These are phyloP conservation scores for Agrenia bidenticulata DNA, from an alignment of 2,888 invertebrate species.

Conservation along the genomic window DNA sequence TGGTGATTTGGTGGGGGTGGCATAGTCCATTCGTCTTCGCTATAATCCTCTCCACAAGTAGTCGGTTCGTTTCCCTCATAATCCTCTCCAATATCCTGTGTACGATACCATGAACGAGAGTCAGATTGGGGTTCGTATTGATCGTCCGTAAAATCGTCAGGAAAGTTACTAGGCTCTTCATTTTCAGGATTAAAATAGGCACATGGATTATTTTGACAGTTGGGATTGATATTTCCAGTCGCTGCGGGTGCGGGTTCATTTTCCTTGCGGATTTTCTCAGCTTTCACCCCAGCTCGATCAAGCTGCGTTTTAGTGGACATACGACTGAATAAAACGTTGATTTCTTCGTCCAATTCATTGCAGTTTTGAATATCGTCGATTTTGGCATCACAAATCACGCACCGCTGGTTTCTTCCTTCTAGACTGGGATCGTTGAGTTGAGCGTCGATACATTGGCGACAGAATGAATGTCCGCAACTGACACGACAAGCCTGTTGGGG, in stretches of 20 bases:
- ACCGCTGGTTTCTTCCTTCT: constrained; percentile 12
- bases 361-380: constrained; percentile 24
- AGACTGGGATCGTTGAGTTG: not conserved
- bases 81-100: no score
- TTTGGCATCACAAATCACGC: constrained; percentile 30
- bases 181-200: no score
- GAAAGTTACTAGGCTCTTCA: no score
- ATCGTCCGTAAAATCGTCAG: no score
- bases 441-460: constrained; percentile 33
- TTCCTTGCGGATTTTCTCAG: not conserved
- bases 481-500: constrained; percentile 27
- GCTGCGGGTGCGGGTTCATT: not conserved
- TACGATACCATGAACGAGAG: no score
- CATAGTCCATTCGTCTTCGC: no score
- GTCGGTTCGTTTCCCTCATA: no score
- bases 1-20: not conserved
- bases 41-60: no score
- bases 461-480: constrained; percentile 32
- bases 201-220: not conserved
- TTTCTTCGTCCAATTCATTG: constrained; percentile 29
- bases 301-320: constrained; percentile 19
- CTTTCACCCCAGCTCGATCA: constrained; percentile 18
- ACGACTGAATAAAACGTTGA: constrained; percentile 18
- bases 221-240: not conserved
- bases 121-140: no score